Conservation (phyloP, 2,797 vertebrate species). For the Nyctalus aviator region DNA sequence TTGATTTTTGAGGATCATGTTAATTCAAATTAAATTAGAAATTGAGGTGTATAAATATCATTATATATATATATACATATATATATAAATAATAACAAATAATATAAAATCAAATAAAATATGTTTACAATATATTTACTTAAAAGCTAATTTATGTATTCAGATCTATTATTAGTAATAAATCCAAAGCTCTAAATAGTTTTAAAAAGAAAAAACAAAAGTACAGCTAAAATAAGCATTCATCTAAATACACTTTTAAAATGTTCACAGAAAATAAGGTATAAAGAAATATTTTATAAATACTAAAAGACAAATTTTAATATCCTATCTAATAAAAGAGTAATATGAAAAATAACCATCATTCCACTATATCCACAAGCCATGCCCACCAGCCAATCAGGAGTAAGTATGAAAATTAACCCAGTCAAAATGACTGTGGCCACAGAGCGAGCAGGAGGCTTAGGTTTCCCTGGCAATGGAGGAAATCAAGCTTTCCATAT, state of each 20-base stretch:
- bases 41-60: not conserved
- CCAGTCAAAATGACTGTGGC: too few species aligned
- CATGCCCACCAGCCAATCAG: too few species aligned
- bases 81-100: not conserved
- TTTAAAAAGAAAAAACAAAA: slow-evolving; percentile 25
- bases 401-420: too few species aligned
- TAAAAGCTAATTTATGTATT: not conserved
- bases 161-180: not conserved
- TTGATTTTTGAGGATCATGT: not conserved
- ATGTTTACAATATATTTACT: not conserved
- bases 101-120: not conserved
- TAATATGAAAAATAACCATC: too few species aligned
- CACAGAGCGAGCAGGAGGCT: too few species aligned
- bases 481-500: too few species aligned
- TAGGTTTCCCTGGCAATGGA: too few species aligned
- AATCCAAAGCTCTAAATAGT: slow-evolving; percentile 13
- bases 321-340: not conserved
- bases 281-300: not conserved
- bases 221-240: not conserved
- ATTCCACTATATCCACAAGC: too few species aligned
- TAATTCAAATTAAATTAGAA: slow-evolving; percentile 7
- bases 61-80: not conserved
- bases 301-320: not conserved
- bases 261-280: not conserved
- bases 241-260: not conserved